These are phyloP conservation scores for Semaprochilodus insignis DNA, from an alignment of 2,797 vertebrate species.

Conservation along the genomic window DNA sequence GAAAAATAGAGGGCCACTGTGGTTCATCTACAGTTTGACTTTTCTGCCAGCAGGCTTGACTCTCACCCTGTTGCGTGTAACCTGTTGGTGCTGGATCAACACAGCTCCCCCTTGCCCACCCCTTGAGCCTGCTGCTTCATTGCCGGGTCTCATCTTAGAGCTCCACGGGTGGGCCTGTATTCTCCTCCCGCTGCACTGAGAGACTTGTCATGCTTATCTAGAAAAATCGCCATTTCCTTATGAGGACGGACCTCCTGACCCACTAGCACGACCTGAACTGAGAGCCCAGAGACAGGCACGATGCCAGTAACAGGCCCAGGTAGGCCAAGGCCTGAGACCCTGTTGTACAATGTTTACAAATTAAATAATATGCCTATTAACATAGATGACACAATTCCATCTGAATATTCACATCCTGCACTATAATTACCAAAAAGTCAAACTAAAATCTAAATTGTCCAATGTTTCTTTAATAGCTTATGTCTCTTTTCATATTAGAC, in stretches of 20 bases:
- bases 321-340: not conserved
- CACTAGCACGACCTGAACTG: not conserved
- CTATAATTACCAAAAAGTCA: no score
- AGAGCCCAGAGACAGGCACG: not conserved
- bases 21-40: slow-evolving; percentile 3
- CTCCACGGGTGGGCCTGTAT: slow-evolving; percentile 43
- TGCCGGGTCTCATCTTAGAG: slow-evolving; percentile 66
- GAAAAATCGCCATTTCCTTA: slow-evolving; percentile 25
- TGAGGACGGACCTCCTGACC: not conserved
- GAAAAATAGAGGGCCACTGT: not conserved
- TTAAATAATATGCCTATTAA: no score
- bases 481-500: no score
- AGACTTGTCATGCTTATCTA: slow-evolving; percentile 3
- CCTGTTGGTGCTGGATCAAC: slow-evolving; percentile 1
- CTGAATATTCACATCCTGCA: no score
- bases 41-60: not conserved
- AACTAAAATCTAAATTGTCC: no score
- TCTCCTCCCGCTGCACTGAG: slow-evolving; percentile 38
- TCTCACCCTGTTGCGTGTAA: not conserved
- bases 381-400: no score
- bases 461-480: no score
- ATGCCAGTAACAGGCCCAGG: not conserved
- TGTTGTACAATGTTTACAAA: not conserved
- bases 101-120: not conserved
- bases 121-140: slow-evolving; percentile 7